Base-by-base conservation (phyloP, 2,888 invertebrate genomes). In the Drosophila kambysellisi region DNA sequence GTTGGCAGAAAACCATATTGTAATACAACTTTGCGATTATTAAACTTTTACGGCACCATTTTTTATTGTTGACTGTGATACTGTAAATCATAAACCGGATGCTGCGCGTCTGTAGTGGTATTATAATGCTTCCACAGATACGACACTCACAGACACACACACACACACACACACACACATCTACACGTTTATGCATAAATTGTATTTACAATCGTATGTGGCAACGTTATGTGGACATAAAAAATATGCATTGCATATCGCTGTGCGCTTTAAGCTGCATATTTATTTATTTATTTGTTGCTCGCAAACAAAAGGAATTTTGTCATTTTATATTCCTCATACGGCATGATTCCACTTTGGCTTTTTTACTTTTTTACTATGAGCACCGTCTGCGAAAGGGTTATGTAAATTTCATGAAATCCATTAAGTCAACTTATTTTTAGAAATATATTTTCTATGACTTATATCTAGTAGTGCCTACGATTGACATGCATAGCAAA, bases 281-380 rank as follows among this genome's bases (percentile, higher is more conserved):
- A 86, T 86, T 86, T 88, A 88, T 83, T 79, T 85, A 86, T 84
- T 82, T 82, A 78, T 84, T 83, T 85, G 71, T 48, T 52, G 59
- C 48, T 53, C 46, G 54, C 79, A 79, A 81, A 88, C 79, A 81
- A 84, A 88, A 69, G 74, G 70, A 69, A 76, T 76, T 84, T 83
- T 32, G 74, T 57, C 54, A 71, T 79, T 81, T 79, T 73, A 76
- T 68, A 77, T 74, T 67, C 68, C 70, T 80, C 48, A 60, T 79
- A 30, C 25, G 46, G 43, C 52, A 58, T 63, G 76, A 66, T 76
- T 53, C 32, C 39, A 57, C 57, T 50, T 52, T 17, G 32, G 4
- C 7, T 56, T 60, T 62, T 41, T 58, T 25, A 25, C 25, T 25
- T 25, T 25, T 25, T 25, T 51, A 41, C 52, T 39, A 32, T 51